Percentiles rank a stretch among this genome's conserved stretches.
Conservation (phyloP, 2,888 invertebrate genomes). For the Pyrocoelia pectoralis region DNA sequence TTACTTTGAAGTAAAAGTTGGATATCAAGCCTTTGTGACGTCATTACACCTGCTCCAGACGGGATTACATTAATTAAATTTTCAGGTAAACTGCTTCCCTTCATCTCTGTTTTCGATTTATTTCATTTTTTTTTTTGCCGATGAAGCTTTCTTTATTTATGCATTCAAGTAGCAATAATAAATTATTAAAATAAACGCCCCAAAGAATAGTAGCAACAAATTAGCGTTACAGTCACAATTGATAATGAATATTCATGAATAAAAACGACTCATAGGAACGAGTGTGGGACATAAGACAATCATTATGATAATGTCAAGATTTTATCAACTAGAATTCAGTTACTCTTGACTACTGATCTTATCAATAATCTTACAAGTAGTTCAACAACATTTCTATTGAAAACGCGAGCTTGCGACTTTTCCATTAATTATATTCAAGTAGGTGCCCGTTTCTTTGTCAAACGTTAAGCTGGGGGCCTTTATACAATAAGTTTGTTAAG, state of each 20-base stretch:
- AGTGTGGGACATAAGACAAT: conserved; percentile 45
- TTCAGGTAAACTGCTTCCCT: conserved; percentile 20
- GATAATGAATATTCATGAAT: conserved; percentile 41
- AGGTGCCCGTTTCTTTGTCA: not conserved
- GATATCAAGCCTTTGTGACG: conserved; percentile 21
- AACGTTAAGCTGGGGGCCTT: too few relatives aligned
- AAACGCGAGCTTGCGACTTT: conserved; percentile 27
- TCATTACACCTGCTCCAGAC: conserved; percentile 23
- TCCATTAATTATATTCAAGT: conserved; percentile 3
- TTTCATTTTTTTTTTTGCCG: conserved; percentile 13
- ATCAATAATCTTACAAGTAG: conserved; percentile 33
- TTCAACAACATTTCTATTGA: conserved; percentile 36
- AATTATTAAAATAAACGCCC: conserved; percentile 31
- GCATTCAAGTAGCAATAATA: conserved; percentile 18
- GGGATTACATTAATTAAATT: conserved; percentile 29
- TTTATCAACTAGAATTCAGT: conserved; percentile 40
- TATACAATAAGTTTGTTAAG: too few relatives aligned
- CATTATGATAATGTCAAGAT: conserved; percentile 43
- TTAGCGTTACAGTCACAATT: conserved; percentile 35
- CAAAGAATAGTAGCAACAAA: conserved; percentile 34
- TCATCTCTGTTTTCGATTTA: conserved; percentile 22
- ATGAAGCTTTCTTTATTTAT: conserved; percentile 24
- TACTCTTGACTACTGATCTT: conserved; percentile 37
- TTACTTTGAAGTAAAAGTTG: conserved; percentile 26
- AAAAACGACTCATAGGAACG: conserved; percentile 42